These are phyloP conservation scores for Onychomys arenicola DNA, from an alignment of 2,797 vertebrate species.

Conservation along the genomic window DNA sequence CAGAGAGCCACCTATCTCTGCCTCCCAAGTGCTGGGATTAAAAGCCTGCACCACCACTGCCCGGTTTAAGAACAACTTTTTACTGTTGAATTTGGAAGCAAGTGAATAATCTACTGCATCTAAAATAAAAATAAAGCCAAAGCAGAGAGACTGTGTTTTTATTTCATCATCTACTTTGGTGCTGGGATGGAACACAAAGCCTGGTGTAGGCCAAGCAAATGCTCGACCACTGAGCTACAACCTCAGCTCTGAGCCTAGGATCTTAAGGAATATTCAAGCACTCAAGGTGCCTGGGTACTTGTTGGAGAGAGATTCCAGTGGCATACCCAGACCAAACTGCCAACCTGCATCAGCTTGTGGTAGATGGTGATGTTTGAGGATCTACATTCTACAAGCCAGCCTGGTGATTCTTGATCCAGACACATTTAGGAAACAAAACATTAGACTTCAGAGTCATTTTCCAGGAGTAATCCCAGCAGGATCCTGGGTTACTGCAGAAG, in stretches of 20 bases:
- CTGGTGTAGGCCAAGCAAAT: not conserved
- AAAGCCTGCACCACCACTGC: not conserved
- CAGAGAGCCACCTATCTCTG: no score
- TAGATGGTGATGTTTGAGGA: not conserved
- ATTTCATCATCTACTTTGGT: not conserved
- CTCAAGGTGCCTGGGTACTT: not conserved
- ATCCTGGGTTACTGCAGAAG: not conserved
- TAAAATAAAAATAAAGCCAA: slow-evolving; percentile 15
- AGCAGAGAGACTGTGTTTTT: not conserved
- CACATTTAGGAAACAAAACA: not conserved
- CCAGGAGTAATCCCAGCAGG: not conserved
- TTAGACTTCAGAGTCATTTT: not conserved
- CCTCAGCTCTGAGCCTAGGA: not conserved
- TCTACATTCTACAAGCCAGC: slow-evolving; percentile 16
- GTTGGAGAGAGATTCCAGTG: slow-evolving; percentile 1
- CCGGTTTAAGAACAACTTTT: not conserved
- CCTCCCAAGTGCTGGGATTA: not conserved
- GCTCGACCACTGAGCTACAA: not conserved
- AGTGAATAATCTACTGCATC: not conserved
- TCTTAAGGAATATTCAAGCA: not conserved
- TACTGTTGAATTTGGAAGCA: slow-evolving; percentile 18
- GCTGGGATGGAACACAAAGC: not conserved
- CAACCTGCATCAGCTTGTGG: not conserved
- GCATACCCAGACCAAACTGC: not conserved
- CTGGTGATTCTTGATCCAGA: not conserved